Evolutionary conservation across 2,797 vertebrate species (phyloP).

Genomic region (Premnoplex brunnescens): DNA sequence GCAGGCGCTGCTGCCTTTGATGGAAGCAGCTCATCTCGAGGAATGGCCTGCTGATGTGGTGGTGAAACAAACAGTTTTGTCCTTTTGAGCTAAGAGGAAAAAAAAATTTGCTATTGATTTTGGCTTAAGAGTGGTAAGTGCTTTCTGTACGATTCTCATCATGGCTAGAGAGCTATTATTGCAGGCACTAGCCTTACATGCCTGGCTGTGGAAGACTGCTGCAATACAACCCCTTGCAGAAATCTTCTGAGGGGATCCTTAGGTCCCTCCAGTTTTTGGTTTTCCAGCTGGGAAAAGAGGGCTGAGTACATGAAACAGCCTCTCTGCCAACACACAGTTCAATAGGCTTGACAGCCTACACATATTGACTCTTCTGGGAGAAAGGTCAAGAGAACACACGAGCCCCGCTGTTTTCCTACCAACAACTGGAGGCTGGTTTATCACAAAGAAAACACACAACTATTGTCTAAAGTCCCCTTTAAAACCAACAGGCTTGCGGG

Average conservation of each 20-base stretch:
- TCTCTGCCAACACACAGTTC: not conserved
- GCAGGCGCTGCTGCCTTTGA: not conserved
- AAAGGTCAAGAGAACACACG: not conserved
- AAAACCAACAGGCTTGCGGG: not conserved
- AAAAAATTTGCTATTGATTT: conserved; percentile 63
- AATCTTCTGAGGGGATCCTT: not conserved
- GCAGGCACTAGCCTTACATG: not conserved
- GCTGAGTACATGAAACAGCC: not conserved
- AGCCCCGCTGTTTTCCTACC: not conserved
- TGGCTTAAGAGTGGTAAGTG: conserved; percentile 43
- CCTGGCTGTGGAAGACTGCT: not conserved
- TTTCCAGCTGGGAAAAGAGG: not conserved
- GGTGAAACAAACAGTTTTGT: conserved; percentile 34
- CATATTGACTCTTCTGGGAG: not conserved
- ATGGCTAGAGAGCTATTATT: conserved; percentile 45
- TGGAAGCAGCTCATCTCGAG: not conserved
- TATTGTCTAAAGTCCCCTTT: not conserved
- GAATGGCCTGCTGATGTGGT: not conserved
- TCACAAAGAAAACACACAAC: not conserved
- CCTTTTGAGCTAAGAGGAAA: conserved; percentile 36
- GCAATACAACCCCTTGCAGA: not conserved
- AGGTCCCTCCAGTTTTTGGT: not conserved
- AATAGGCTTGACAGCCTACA: not conserved
- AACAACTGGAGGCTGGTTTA: not conserved
- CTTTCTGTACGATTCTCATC: conserved; percentile 33